Conservation (phyloP, 2,113 vertebrate species). For the Brachypteracias leptosomus region DNA sequence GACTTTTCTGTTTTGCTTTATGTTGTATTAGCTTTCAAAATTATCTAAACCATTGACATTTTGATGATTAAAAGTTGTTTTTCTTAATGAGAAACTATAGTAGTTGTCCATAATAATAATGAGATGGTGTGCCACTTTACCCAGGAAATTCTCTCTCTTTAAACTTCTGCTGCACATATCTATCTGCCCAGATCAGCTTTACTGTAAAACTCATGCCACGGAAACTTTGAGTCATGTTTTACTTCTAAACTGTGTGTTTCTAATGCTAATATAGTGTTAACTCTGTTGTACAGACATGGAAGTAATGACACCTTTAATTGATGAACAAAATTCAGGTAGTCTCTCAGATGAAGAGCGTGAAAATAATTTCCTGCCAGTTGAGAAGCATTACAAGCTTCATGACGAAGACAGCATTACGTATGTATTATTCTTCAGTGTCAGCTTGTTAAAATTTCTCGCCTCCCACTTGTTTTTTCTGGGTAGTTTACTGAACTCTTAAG, state of each 20-base stretch:
- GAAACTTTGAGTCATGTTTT: neutral
- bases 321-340: conserved; percentile 69
- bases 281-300: conserved; percentile 75
- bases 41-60: neutral
- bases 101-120: neutral
- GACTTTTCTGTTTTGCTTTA: neutral
- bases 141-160: neutral
- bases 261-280: neutral
- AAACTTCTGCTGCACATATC: neutral
- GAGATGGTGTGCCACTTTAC: neutral
- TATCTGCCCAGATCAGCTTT: neutral
- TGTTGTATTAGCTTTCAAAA: neutral
- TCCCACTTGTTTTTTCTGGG: neutral
- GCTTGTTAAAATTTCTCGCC: neutral
- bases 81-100: neutral
- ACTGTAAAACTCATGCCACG: accelerated
- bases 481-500: neutral
- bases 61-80: neutral
- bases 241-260: neutral
- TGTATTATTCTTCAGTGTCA: neutral
- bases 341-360: conserved; percentile 76
- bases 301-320: conserved; percentile 81
- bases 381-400: conserved; percentile 70
- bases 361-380: conserved; percentile 54
- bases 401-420: conserved; percentile 75